Base-by-base conservation (phyloP, 2,797 vertebrate genomes). In the Xiphorhynchus erythropygius region DNA sequence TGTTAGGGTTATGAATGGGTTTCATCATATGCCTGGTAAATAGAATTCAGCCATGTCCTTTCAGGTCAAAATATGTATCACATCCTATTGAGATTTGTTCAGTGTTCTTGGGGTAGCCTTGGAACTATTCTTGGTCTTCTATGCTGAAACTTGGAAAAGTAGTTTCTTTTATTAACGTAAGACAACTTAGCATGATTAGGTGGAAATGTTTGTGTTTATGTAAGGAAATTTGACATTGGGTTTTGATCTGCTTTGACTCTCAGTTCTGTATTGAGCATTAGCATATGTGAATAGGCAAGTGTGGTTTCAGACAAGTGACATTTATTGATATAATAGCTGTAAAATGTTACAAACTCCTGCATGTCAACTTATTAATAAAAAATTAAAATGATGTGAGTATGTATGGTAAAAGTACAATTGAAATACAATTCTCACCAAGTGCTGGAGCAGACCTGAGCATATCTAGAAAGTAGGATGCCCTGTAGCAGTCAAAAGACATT, bases 401-500 rank as follows among this genome's bases (percentile, higher is more conserved):
- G 6, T 25, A 70, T 85, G 56, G 53, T 44, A 81, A 84, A 87
- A 84, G 49, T 74, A 56, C 4, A 82, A 10, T 32, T 81, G 50
- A 68, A 91, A 80, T 52, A 39, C 46, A 23, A 42, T 95, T 95
- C 63, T 95, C 22, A 67, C 55, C 44, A 64, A 95, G 95, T 55
- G 42, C 49, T 84, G 68, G 81, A 93, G 89, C 89, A 84, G 80
- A 91, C 83, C 81, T 76, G 78, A 90, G 75, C 84, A 75, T 47
- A 46, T 92, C 92, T 69, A 39, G 83, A 97, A 95, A 95, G 62
- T 73, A 94, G 44, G 27, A 74, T 95, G 49, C 21, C 85, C 68
- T 95, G 41, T 79, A 88, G 49, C 53, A 88, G 37, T 44, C 52
- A 41, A 94, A 96, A 95, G 84, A 78, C 30, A 32, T 87, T 89